These are phyloP conservation scores for Nicator chloris DNA, from an alignment of 2,113 vertebrate species.

Conservation along the genomic window DNA sequence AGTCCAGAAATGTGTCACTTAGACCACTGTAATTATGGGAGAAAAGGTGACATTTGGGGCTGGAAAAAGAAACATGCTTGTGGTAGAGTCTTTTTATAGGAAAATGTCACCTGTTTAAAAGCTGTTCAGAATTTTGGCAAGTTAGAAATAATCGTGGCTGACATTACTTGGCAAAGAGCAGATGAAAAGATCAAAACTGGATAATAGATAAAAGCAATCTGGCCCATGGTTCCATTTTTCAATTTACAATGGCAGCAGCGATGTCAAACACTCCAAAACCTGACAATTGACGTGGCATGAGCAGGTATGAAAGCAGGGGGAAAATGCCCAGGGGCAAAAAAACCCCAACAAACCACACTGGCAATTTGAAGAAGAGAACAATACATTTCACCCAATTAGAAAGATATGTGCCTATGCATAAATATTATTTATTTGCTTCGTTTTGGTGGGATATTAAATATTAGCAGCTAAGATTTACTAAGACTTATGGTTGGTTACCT, in stretches of 20 bases:
- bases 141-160: constrained; percentile 61
- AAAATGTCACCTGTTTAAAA: constrained; percentile 68
- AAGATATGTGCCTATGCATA: background rate
- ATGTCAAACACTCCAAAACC: constrained; percentile 39
- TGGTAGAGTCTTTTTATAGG: constrained; percentile 54
- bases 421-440: background rate
- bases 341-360: background rate
- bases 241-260: constrained; percentile 49
- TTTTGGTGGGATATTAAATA: background rate
- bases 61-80: constrained; percentile 56
- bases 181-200: constrained; percentile 61
- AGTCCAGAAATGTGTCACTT: constrained; percentile 68
- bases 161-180: constrained; percentile 56
- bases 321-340: background rate
- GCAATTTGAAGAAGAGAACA: background rate
- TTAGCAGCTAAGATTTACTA: background rate
- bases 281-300: background rate
- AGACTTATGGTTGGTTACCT: background rate
- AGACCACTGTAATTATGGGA: constrained; percentile 64
- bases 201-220: constrained; percentile 51
- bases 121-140: constrained; percentile 56
- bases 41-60: constrained; percentile 50
- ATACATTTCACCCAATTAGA: background rate
- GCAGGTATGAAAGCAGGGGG: background rate
- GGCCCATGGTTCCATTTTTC: constrained; percentile 37